Evolutionary conservation across 2,797 vertebrate species (phyloP).

Genomic region (Hemitrygon akajei): DNA sequence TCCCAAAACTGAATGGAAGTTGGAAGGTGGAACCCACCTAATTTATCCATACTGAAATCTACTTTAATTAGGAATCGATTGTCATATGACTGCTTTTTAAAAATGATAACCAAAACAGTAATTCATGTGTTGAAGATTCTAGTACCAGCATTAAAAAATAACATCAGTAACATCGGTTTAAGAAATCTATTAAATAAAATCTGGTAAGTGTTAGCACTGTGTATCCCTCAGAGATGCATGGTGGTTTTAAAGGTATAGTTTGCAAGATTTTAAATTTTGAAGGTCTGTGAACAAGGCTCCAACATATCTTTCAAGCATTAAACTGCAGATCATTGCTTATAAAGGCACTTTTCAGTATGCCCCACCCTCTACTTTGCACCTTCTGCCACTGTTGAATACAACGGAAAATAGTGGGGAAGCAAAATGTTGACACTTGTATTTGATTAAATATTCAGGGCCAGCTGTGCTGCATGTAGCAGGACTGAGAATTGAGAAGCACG

Average conservation of each 20-base stretch:
- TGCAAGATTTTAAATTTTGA: neutral
- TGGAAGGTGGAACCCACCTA: neutral
- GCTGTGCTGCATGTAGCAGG: no score
- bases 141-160: neutral
- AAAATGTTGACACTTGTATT: neutral
- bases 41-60: neutral
- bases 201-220: no score
- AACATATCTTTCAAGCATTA: neutral
- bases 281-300: neutral
- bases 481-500: neutral
- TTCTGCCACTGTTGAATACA: neutral
- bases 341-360: neutral
- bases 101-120: neutral
- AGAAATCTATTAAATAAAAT: neutral
- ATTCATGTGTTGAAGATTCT: neutral
- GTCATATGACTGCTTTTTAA: neutral
- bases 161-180: neutral
- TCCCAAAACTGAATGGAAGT: neutral
- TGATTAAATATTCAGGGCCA: neutral
- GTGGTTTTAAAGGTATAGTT: neutral
- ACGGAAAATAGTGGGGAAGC: neutral
- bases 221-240: neutral
- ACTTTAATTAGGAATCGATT: neutral
- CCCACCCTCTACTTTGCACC: neutral
- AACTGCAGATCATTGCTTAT: neutral